Evolutionary conservation across 2,797 vertebrate species (phyloP), one percentile per base, ranked within the genome.

Genomic region (Siniperca scherzeri): DNA sequence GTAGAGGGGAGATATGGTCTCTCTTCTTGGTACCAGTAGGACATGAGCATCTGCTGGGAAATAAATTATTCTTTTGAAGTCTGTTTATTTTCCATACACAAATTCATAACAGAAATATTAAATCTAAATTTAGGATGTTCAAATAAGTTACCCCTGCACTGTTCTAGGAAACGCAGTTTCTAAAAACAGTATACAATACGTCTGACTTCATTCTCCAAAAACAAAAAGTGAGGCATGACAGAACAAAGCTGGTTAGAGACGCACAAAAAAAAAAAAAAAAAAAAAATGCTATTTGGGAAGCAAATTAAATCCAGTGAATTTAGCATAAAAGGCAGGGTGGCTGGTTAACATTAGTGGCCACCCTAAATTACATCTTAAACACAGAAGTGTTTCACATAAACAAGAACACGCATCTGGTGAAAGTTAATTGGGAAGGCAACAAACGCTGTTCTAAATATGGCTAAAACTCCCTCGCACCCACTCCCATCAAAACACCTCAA

Each of bases 241-340:
- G 57, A 65, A 64, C 50, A 57, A 56, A 70, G 78, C 44, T 56
- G 55, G 48, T 52, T 44, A 55, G 66, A 81, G 48, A 64, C 55
- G n/a, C 74, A 74, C 50, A 30, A 30, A 30, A 36, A 1, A 78
- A 48, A 76, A 79, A 80, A 30, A 30, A 30, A 36, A 1, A 78
- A 48, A 76, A 79, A 80, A 74, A 80, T 62, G 74, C 36, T 12
- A 40, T 78, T 68, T 68, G 55, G n/a, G 33, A 62, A 69, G n/a
- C 53, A 72, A 70, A 84, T 79, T 40, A 82, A 84, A 70, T 64
- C 65, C 74, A 74, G 33, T 50, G 44, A 85, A 46, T 69, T 76
- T n/a, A 30, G 25, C 21, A 69, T 56, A 13, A 76, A 74, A 50
- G 61, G 52, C 7, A 22, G 22, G 7, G 4, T 16, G 60, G 42